A percentile compares a stretch with the other conserved stretches of the same genome.
Conservation (phyloP, 2,797 vertebrate genomes). For the Botia almorhae region DNA sequence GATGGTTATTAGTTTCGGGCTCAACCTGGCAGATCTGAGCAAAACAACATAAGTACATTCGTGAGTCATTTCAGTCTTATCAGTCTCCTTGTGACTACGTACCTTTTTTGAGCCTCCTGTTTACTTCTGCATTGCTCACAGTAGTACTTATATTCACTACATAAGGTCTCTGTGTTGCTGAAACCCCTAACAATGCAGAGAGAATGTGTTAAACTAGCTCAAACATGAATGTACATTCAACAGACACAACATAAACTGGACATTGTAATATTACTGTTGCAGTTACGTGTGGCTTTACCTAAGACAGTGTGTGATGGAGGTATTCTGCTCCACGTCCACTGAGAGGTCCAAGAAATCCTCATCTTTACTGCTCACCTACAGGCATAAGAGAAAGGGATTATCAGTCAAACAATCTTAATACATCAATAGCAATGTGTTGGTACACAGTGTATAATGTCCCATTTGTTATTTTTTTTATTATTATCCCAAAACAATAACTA, state of each 20-base stretch:
- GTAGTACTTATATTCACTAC: conserved; percentile 93
- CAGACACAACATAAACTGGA: background rate
- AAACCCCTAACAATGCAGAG: conserved; percentile 80
- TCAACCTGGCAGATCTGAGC: conserved; percentile 36
- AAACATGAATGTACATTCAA: background rate
- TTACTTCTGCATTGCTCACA: conserved; percentile 94
- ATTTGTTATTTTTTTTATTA: too few species aligned
- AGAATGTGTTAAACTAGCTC: background rate
- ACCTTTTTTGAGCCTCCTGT: conserved; percentile 94
- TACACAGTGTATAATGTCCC: too few species aligned
- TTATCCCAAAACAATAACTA: too few species aligned
- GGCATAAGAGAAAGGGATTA: conserved; percentile 18
- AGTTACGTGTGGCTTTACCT: conserved; percentile 73
- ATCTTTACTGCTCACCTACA: conserved; percentile 92
- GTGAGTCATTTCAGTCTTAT: background rate
- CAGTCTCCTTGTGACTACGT: background rate
- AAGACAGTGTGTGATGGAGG: conserved; percentile 91
- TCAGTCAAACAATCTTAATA: background rate
- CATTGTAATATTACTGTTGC: background rate
- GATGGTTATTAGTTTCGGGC: background rate
- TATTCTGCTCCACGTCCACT: conserved; percentile 93
- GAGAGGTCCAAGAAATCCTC: conserved; percentile 93
- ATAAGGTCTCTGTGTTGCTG: conserved; percentile 92
- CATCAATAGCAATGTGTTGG: too few species aligned
- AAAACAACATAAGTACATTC: conserved; percentile 1